Percentiles rank a stretch among this genome's conserved stretches.
These are phyloP conservation scores for Lycia hirtaria DNA, from an alignment of 2,888 invertebrate genomes.

Conservation along the genomic window DNA sequence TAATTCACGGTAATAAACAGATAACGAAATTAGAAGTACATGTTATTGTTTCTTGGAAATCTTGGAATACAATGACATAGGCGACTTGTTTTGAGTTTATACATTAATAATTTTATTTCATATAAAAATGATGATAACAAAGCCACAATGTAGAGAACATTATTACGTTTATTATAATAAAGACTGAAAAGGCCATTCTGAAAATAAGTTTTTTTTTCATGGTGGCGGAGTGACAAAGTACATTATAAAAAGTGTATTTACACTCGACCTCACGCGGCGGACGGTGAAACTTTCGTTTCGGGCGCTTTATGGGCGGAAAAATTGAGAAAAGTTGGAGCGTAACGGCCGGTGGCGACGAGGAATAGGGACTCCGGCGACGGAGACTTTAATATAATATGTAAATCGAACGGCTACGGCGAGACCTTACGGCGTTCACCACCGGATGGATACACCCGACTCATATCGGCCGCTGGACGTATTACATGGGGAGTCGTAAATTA, in stretches of 20 bases:
- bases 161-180: conserved; percentile 31
- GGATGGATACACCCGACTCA: conserved; percentile 74
- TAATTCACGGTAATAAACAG: not conserved
- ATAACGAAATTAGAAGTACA: not conserved
- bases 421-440: conserved; percentile 69
- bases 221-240: conserved; percentile 78
- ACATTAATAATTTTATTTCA: not conserved
- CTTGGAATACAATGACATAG: not conserved
- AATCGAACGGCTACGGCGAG: conserved; percentile 79
- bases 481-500: conserved; percentile 82
- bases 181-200: conserved; percentile 58
- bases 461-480: conserved; percentile 78
- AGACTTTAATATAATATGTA: conserved; percentile 85
- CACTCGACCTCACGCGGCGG: conserved; percentile 81
- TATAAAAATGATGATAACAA: conserved; percentile 7
- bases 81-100: not conserved
- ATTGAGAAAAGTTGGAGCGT: conserved; percentile 84
- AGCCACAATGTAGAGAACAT: not conserved
- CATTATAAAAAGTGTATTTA: conserved; percentile 84
- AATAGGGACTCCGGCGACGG: conserved; percentile 68
- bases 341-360: conserved; percentile 81
- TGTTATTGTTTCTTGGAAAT: not conserved
- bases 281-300: conserved; percentile 79
- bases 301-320: conserved; percentile 84
- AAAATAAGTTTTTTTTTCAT: conserved; percentile 66